A percentile compares a stretch with the other conserved stretches of the same genome.
Conservation (phyloP, 2,797 vertebrate genomes). For the Limnodromus scolopaceus region DNA sequence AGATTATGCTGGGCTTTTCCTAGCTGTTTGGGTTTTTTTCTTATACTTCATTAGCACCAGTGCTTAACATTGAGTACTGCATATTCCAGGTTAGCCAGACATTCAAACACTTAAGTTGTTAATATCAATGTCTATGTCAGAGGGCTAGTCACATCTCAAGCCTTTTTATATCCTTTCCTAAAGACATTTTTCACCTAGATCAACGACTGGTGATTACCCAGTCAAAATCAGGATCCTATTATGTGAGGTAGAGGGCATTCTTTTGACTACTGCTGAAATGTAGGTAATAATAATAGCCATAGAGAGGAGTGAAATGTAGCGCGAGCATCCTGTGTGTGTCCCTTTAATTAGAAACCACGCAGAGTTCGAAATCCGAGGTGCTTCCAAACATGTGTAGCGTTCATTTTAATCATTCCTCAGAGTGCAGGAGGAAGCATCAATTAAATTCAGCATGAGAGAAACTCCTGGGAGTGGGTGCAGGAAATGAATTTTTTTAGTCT, state of each 20-base stretch:
- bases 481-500: conserved; percentile 32
- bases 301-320: conserved; percentile 35
- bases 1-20: neutral
- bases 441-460: conserved; percentile 52
- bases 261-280: conserved; percentile 51
- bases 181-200: conserved; percentile 45
- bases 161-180: neutral
- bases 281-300: conserved; percentile 42
- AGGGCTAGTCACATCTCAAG: neutral
- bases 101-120: conserved; percentile 16
- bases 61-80: neutral
- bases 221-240: conserved; percentile 38
- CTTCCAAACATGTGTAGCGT: conserved; percentile 35
- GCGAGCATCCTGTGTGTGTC: conserved; percentile 28
- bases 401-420: conserved; percentile 63
- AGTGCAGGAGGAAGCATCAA: conserved; percentile 47
- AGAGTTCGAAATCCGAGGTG: conserved; percentile 52
- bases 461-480: conserved; percentile 49
- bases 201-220: conserved; percentile 37
- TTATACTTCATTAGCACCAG: neutral
- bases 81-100: neutral
- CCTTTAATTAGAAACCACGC: conserved; percentile 67
- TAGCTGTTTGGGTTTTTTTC: neutral
- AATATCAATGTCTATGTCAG: neutral
- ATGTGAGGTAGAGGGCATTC: conserved; percentile 8